Evolutionary conservation across 2,888 invertebrate genomes (phyloP).

Genomic region (Nebria salina): DNA sequence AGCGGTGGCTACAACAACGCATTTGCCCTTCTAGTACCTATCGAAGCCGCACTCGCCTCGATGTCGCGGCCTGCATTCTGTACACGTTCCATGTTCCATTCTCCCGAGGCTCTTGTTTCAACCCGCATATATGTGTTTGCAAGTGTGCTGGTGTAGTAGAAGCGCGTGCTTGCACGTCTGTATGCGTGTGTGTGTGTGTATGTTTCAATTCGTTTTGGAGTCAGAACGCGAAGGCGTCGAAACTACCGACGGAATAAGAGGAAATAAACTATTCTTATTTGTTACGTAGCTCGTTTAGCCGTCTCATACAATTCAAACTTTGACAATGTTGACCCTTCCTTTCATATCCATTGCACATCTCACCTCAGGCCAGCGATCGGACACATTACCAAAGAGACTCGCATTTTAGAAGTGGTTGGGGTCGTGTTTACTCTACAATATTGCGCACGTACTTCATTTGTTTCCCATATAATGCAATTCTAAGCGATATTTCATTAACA

Average conservation of each 20-base stretch:
- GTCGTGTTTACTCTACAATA: background rate
- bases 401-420: background rate
- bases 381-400: background rate
- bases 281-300: conserved; percentile 42
- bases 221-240: conserved; percentile 40
- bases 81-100: conserved; percentile 42
- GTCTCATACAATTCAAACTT: conserved; percentile 43
- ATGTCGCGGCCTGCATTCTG: conserved; percentile 23
- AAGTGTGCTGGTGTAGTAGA: background rate
- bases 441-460: too few relatives aligned
- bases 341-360: background rate
- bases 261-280: conserved; percentile 44
- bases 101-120: conserved; percentile 44
- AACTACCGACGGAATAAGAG: conserved; percentile 30
- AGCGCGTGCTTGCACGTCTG: background rate
- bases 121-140: conserved; percentile 20
- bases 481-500: too few relatives aligned
- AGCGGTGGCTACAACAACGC: background rate
- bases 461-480: too few relatives aligned
- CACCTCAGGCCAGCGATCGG: background rate
- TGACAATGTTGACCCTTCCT: conserved; percentile 34
- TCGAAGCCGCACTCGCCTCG: conserved; percentile 6
- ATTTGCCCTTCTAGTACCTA: background rate
- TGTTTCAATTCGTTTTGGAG: conserved; percentile 41
- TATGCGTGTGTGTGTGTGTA: conserved; percentile 10